A percentile compares a stretch with the other conserved stretches of the same genome.
These are phyloP conservation scores for Cherax destructor DNA, from an alignment of 1,140 invertebrate genomes.

Conservation along the genomic window DNA sequence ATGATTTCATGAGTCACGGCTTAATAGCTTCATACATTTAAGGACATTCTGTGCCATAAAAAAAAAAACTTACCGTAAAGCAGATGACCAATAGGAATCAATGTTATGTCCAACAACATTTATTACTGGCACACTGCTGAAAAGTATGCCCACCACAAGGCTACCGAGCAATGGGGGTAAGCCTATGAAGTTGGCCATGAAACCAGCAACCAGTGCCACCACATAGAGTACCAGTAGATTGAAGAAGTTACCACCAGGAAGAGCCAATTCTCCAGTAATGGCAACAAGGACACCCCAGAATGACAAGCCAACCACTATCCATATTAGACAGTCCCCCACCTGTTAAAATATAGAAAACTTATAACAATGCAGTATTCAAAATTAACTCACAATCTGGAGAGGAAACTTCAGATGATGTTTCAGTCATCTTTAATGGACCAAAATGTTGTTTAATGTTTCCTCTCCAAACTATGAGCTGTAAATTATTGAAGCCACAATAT, in stretches of 20 bases:
- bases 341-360: constrained; percentile 14
- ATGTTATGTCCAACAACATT: constrained; percentile 75
- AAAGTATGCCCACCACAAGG: constrained; percentile 86
- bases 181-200: constrained; percentile 82
- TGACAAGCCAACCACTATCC: constrained; percentile 40
- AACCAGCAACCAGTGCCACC: constrained; percentile 77
- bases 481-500: too few species aligned
- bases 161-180: constrained; percentile 91
- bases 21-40: not conserved
- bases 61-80: constrained; percentile 70
- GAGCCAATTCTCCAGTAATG: constrained; percentile 64
- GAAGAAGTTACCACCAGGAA: constrained; percentile 68
- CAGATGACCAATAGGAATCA: constrained; percentile 75
- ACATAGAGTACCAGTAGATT: constrained; percentile 66
- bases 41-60: not conserved
- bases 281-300: constrained; percentile 53
- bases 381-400: too few species aligned
- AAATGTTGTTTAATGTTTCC: too few species aligned
- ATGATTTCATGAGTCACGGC: too few species aligned
- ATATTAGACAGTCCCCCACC: constrained; percentile 55
- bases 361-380: too few species aligned
- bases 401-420: too few species aligned
- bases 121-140: constrained; percentile 82
- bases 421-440: too few species aligned
- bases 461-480: too few species aligned